Percentiles rank a stretch among this genome's conserved stretches.
Evolutionary conservation across 2,113 vertebrate species (phyloP).

Genomic region (Eira barbara): DNA sequence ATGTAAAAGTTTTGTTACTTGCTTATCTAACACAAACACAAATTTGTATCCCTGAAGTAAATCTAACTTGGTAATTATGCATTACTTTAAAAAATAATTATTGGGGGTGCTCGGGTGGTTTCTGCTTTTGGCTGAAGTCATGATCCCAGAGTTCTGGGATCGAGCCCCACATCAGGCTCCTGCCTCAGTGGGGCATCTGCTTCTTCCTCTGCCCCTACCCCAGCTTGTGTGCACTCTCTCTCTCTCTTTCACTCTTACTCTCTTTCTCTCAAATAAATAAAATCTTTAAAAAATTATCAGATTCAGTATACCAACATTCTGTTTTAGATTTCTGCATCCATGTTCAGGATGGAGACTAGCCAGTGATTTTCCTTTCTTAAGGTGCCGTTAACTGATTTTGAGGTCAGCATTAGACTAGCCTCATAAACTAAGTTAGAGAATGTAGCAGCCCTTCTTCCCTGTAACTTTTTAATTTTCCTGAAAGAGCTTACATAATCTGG

Average conservation of each 20-base stretch:
- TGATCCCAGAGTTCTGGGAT: not conserved
- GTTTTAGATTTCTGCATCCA: slow-evolving; percentile 13
- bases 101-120: not conserved
- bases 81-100: not conserved
- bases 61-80: not conserved
- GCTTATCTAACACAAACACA: not conserved
- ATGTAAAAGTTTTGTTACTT: not conserved
- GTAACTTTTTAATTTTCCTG: not conserved
- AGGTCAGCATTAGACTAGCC: not conserved
- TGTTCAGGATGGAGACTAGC: not conserved
- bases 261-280: not conserved
- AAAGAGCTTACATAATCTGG: slow-evolving; percentile 7
- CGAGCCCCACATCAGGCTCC: not conserved
- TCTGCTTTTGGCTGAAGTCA: not conserved
- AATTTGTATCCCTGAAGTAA: not conserved
- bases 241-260: not conserved
- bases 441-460: not conserved
- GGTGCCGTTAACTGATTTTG: not conserved
- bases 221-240: rapidly evolving
- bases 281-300: not conserved
- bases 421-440: slow-evolving; percentile 22
- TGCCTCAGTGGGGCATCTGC: not conserved
- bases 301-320: not conserved
- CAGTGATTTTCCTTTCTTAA: not conserved
- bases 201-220: not conserved